phyloP scores from a whole-genome alignment of 2,113 vertebrate genomes.

The Microtus richardsoni region DNA sequence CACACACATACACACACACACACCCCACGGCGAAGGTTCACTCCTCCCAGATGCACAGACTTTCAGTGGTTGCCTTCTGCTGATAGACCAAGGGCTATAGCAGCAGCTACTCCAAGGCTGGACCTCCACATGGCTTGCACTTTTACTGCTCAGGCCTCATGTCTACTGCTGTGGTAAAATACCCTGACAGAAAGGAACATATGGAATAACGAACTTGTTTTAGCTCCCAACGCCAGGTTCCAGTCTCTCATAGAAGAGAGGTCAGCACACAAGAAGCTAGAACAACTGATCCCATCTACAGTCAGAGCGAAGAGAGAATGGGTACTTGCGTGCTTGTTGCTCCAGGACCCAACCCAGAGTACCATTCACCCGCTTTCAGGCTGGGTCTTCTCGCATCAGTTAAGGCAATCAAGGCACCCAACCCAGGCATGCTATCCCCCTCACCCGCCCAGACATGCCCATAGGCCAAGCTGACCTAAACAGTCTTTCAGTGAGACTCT shows the following conservation, averaged over 20 bases:
- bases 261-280: background rate
- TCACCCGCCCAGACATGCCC: background rate
- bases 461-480: background rate
- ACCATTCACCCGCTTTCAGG: background rate
- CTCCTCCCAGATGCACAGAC: background rate
- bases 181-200: background rate
- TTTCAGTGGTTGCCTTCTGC: fast-evolving
- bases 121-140: background rate
- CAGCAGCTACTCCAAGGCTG: too few species aligned
- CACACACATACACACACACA: too few species aligned
- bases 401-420: background rate
- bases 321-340: background rate
- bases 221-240: background rate
- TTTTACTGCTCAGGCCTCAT: background rate
- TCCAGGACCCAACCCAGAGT: background rate
- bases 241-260: background rate
- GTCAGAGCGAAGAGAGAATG: background rate
- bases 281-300: background rate
- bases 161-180: background rate
- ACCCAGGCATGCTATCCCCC: too few species aligned
- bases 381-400: background rate
- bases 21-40: fast-evolving
- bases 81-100: background rate
- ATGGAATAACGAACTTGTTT: background rate
- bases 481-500: background rate